A percentile compares a stretch with the other conserved stretches of the same genome.
These are phyloP conservation scores for Cantharis rufa DNA, from an alignment of 2,888 invertebrate species.

Conservation along the genomic window DNA sequence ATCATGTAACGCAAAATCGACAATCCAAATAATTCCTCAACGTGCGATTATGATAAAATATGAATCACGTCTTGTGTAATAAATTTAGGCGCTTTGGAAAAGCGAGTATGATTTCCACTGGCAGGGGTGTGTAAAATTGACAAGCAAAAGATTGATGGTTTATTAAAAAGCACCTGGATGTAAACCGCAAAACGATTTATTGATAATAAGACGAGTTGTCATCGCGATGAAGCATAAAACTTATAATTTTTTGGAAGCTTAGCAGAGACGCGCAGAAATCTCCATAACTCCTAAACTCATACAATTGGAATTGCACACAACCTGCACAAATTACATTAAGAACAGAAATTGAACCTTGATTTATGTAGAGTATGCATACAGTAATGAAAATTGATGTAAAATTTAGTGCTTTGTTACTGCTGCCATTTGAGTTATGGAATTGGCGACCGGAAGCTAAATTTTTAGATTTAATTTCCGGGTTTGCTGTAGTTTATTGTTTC, in stretches of 20 bases:
- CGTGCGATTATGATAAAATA: not conserved
- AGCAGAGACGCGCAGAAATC: not conserved
- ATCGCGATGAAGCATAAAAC: not conserved
- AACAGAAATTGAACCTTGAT: conserved; percentile 9
- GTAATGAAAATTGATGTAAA: not conserved
- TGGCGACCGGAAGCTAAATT: not conserved
- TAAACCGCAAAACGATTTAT: conserved; percentile 43
- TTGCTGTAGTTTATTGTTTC: not conserved
- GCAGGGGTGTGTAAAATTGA: conserved; percentile 43
- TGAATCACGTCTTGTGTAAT: not conserved
- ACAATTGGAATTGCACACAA: not conserved
- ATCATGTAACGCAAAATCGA: not conserved
- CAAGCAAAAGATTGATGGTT: conserved; percentile 46
- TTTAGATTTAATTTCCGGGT: not conserved
- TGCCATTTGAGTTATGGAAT: not conserved
- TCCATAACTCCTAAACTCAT: not conserved
- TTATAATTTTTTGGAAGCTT: not conserved
- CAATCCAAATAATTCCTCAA: not conserved
- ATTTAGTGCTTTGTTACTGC: not conserved
- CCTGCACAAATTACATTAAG: not conserved
- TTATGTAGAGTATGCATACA: conserved; percentile 1
- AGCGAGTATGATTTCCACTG: conserved; percentile 43
- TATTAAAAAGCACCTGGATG: conserved; percentile 34
- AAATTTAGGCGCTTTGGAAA: conserved; percentile 11
- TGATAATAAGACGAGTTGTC: conserved; percentile 26